phyloP scores from a whole-genome alignment of 2,113 vertebrate genomes.

The Tenebrosternarchus preto region DNA sequence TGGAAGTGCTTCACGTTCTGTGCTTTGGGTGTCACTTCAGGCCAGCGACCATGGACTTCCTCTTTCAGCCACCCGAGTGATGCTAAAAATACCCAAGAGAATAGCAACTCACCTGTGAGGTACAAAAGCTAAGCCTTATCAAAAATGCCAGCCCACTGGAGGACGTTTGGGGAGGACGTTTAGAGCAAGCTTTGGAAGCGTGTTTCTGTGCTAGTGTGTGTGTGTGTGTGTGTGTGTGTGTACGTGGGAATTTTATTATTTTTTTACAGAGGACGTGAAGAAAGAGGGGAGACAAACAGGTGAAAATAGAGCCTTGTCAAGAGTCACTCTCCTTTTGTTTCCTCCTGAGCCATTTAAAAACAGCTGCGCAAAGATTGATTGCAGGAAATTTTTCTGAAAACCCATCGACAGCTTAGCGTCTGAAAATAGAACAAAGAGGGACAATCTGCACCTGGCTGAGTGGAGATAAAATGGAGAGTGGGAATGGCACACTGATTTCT shows the following conservation, averaged over 20 bases:
- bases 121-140: slow-evolving; percentile 22
- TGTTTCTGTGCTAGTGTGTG: slow-evolving; percentile 12
- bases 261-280: slow-evolving; percentile 15
- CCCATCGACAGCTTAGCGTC: slow-evolving; percentile 63
- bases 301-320: slow-evolving; percentile 58
- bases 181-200: slow-evolving; percentile 9
- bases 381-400: slow-evolving; percentile 61
- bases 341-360: slow-evolving; percentile 52
- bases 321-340: slow-evolving; percentile 58
- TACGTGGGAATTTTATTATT: neutral
- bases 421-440: slow-evolving; percentile 69
- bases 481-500: slow-evolving; percentile 60
- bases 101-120: slow-evolving; percentile 22
- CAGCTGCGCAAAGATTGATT: slow-evolving; percentile 63
- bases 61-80: neutral
- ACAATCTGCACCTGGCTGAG: slow-evolving; percentile 66
- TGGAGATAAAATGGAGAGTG: slow-evolving; percentile 69
- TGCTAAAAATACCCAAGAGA: slow-evolving; percentile 27
- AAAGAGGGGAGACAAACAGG: slow-evolving; percentile 43
- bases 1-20: neutral
- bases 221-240: neutral
- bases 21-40: neutral
- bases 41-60: neutral
- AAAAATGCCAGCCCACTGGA: slow-evolving; percentile 35
- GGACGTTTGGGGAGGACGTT: neutral